Base-by-base conservation (phyloP, 1,140 invertebrate species). In the Tetragnatha versicolor region DNA sequence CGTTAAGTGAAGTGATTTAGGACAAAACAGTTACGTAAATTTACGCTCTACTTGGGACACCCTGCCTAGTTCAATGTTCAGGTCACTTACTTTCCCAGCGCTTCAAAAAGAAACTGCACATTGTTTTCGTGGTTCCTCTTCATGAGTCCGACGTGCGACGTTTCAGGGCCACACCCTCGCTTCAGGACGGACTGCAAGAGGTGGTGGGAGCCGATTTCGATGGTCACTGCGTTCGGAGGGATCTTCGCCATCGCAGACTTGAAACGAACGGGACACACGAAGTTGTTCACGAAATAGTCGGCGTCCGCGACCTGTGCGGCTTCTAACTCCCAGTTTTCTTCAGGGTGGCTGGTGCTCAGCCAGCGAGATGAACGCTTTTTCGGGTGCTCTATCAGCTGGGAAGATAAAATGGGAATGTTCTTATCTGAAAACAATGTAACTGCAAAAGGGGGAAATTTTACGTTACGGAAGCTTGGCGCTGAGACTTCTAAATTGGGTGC, bases 241-340 rank as follows among this genome's bases (percentile, higher is more conserved):
- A 98, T 88, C 83, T 94, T 91, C 77, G 89, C 84, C 42, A 98
- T 82, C 25, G 92, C 95, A 83, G 96, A 94, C 80, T 89, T 85
- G 82, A 91, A 91, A 51, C 89, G 82, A 0, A 91, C 88, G 58
- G 88, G 87, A 37, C 93, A 94, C 10, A 97, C 88, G 42, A 98
- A 88, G 86, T 99, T 99, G 88, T 98, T 98, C 0, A 97, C 95
- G 85, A 97, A 94, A 86, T 99, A 99, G 27, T 92, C 93, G 9
- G 94, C 91, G 42, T 94, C 96, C 45, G 93, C 96, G 69, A 91
- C 87, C 83, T 92, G 89, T 0, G 94, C 94, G 81, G 94, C 82
- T 0, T 91, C 88, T 0, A 90, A 89, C 25, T 89, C 87, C 95
- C 95, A 97, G 14, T 91, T 88, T 0, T 87, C 86, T 85, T 96